A percentile compares a stretch with the other conserved stretches of the same genome.
These are phyloP conservation scores for Scopus umbretta DNA, from an alignment of 2,113 vertebrate species.

Conservation along the genomic window DNA sequence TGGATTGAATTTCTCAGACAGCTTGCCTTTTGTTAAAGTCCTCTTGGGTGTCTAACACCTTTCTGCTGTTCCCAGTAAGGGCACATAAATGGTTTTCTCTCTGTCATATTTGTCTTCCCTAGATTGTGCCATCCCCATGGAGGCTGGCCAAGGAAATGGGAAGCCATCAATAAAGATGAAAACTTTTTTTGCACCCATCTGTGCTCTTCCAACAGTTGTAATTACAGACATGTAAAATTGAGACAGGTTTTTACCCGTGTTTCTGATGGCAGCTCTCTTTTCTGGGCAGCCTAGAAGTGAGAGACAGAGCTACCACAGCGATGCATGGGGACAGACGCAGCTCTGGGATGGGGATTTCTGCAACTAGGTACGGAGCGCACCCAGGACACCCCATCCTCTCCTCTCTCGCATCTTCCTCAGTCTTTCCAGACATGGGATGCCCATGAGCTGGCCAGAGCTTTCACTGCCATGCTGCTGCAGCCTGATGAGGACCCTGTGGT, in stretches of 20 bases:
- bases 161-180: slow-evolving; percentile 31
- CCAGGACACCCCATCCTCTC: neutral
- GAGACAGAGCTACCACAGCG: neutral
- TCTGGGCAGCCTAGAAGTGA: neutral
- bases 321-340: rapidly evolving
- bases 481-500: neutral
- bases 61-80: neutral
- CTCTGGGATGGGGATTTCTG: neutral
- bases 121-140: neutral
- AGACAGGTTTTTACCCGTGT: neutral
- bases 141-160: slow-evolving; percentile 5
- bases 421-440: neutral
- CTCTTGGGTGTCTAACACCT: neutral
- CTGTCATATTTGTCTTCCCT: slow-evolving; percentile 1
- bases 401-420: neutral
- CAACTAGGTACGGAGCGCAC: rapidly evolving
- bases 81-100: slow-evolving; percentile 15
- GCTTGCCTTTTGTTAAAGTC: neutral
- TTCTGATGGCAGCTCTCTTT: neutral
- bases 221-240: neutral
- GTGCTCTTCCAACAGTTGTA: slow-evolving; percentile 5
- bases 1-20: neutral
- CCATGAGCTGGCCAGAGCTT: neutral
- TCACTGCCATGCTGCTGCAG: neutral
- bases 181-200: slow-evolving; percentile 19